Base-by-base conservation (phyloP, 2,113 vertebrate genomes). In the Morone saxatilis region DNA sequence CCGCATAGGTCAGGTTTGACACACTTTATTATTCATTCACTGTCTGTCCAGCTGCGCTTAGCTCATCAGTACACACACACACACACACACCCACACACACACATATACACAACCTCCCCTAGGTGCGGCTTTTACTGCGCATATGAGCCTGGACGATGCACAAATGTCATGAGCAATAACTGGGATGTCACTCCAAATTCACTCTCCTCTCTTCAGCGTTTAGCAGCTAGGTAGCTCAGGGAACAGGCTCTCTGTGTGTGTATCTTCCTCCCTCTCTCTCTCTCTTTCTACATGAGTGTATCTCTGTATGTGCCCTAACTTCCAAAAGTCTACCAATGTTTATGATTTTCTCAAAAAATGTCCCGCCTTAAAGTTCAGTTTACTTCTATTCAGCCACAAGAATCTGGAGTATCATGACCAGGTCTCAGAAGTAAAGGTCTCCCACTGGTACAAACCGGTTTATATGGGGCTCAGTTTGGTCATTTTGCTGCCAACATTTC, bases 91-190 rank as follows among this genome's bases (percentile, higher is more conserved):
- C 47, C 75, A 62, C 36, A 48, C 20, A 41, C 25, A 57, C 50
- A 65, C 54, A 74, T 41, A 85, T 20, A 40, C 70, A 79, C 17
- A 84, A 75, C 65, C 73, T 85, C 90, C 92, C 91, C 72, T 86
- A 88, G 85, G 92, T 94, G 88, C 70, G 48, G 90, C 89, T 91
- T 90, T 92, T 88, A 92, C 86, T 87, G 89, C 67, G 79, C 90
- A 89, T 87, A 90, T 88, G 84, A 53, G 83, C 86, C 76, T 77
- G 78, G 83, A 88, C 79, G 71, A 83, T 88, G 91, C 87, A 86
- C 84, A 94, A 94, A 95, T 94, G 94, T 95, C 95, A 95, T 93
- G 93, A 93, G 91, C 92, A 94, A 91, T 94, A 93, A 96, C 89
- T 83, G 88, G 76, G 76, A 88, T 88, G 92, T 94, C 92, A 93